These are phyloP conservation scores for Aulostomus chinensis DNA, from an alignment of 2,797 vertebrate species.

Conservation along the genomic window DNA sequence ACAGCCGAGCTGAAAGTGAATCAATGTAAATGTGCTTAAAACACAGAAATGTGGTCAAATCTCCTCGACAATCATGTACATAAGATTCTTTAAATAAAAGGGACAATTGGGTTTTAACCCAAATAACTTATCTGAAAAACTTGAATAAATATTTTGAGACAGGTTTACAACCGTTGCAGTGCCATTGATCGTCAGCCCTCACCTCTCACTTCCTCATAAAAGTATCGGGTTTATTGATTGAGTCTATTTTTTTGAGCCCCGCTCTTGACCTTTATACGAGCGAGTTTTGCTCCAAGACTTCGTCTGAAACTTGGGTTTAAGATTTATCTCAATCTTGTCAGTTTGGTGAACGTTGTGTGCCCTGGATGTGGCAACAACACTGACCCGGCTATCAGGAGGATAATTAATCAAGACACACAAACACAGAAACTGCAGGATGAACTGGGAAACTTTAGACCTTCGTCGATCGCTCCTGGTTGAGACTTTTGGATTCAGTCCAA, in stretches of 20 bases:
- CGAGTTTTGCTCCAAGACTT: constrained; percentile 1
- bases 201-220: too few species aligned
- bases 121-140: not conserved
- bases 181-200: too few species aligned
- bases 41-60: too few species aligned
- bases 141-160: not conserved
- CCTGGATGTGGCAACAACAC: constrained; percentile 25
- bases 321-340: constrained; percentile 46
- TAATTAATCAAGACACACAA: constrained; percentile 52
- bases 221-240: not conserved
- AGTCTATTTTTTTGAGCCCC: constrained; percentile 6
- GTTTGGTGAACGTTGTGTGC: constrained; percentile 1
- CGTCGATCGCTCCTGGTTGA: not conserved
- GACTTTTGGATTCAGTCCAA: too few species aligned
- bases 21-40: too few species aligned
- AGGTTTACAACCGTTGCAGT: too few species aligned
- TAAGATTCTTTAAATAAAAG: too few species aligned
- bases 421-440: constrained; percentile 14
- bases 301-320: constrained; percentile 17
- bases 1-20: too few species aligned
- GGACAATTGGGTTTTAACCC: too few species aligned
- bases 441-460: constrained; percentile 8
- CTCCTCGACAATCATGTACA: too few species aligned
- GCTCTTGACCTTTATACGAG: constrained; percentile 32
- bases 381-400: constrained; percentile 34